Percentiles rank a stretch among this genome's conserved stretches.
Conservation (phyloP, 2,113 vertebrate genomes). For the Castor canadensis region DNA sequence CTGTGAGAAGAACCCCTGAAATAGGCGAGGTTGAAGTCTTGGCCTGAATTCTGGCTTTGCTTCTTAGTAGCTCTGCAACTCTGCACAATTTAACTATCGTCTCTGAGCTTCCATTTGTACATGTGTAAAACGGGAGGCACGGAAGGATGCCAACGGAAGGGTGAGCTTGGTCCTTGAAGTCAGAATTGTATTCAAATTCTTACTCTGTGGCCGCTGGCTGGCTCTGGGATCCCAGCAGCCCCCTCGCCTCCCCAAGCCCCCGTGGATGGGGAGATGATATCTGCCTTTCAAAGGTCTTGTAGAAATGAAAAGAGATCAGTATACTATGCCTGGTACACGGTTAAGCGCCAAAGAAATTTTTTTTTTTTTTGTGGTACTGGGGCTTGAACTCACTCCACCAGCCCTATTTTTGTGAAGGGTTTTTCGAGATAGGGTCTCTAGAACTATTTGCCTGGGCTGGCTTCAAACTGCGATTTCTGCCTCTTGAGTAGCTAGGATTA, state of each 20-base stretch:
- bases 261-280: not conserved
- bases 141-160: not conserved
- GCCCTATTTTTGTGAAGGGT: too few relatives aligned
- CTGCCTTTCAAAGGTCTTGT: not conserved
- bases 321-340: rapidly evolving
- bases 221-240: not conserved
- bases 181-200: not conserved
- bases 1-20: not conserved
- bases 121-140: not conserved
- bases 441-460: too few relatives aligned
- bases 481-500: too few relatives aligned
- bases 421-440: too few relatives aligned
- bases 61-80: not conserved
- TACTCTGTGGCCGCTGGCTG: not conserved
- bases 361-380: too few relatives aligned
- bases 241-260: not conserved
- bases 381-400: too few relatives aligned
- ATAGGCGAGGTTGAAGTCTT: not conserved
- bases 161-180: not conserved
- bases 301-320: not conserved
- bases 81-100: not conserved
- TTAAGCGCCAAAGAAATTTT: not conserved
- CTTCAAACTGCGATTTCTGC: too few relatives aligned
- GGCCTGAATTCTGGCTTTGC: not conserved
- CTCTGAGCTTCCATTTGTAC: not conserved